A percentile compares a stretch with the other conserved stretches of the same genome.
Evolutionary conservation across 1,140 invertebrate genomes (phyloP).

Genomic region (Radopholus similis): DNA sequence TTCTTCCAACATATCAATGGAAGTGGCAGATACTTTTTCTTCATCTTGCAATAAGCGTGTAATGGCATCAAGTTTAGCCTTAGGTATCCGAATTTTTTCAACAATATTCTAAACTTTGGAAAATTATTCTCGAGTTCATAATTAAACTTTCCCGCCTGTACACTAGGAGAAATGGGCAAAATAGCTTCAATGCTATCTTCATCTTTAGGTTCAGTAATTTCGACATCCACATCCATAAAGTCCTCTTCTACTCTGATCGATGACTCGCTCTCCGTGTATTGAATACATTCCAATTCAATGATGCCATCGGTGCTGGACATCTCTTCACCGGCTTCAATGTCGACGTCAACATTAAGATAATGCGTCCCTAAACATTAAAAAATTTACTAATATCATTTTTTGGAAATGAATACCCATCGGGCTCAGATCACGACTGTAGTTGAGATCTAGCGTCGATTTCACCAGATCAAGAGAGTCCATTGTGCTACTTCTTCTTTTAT

Average conservation of each 20-base stretch:
- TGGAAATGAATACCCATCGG: constrained; percentile 6
- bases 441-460: not conserved
- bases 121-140: not conserved
- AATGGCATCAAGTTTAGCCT: not conserved
- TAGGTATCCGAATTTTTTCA: not conserved
- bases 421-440: constrained; percentile 11
- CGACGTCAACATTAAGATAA: constrained; percentile 29
- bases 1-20: no score
- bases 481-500: constrained; percentile 1
- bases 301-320: constrained; percentile 28
- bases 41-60: not conserved
- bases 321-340: constrained; percentile 35
- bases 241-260: constrained; percentile 23
- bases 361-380: constrained; percentile 5
- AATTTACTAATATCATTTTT: not conserved
- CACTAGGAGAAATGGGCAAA: constrained; percentile 17
- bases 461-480: not conserved
- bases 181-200: constrained; percentile 23
- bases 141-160: not conserved
- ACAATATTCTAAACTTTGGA: not conserved
- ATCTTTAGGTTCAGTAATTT: constrained; percentile 15
- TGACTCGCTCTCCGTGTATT: constrained; percentile 32
- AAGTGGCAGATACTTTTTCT: no score
- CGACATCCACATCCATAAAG: constrained; percentile 30
- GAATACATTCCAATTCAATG: constrained; percentile 23